Evolutionary conservation across 1,140 invertebrate species (phyloP).

Genomic region (Hypothenemus hampei): DNA sequence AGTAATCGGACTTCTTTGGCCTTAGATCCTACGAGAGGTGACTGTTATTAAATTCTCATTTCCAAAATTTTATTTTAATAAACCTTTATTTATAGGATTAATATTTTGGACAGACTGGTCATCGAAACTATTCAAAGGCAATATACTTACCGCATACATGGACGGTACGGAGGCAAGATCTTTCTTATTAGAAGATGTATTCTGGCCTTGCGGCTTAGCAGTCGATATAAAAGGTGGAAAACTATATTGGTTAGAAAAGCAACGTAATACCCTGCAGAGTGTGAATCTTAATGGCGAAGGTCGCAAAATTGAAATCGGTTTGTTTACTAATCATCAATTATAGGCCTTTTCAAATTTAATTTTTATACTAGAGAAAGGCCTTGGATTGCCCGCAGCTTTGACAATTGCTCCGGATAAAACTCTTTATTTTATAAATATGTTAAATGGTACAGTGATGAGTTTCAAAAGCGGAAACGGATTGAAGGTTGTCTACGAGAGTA

Average conservation of each 20-base stretch:
- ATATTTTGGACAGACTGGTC: slow-evolving; percentile 83
- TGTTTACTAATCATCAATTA: neutral
- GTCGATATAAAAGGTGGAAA: slow-evolving; percentile 71
- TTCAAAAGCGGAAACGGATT: slow-evolving; percentile 43
- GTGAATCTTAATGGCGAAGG: slow-evolving; percentile 67
- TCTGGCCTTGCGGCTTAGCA: slow-evolving; percentile 84
- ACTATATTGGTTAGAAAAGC: slow-evolving; percentile 74
- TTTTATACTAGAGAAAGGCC: slow-evolving; percentile 44
- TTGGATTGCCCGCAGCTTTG: slow-evolving; percentile 69
- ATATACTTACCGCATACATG: slow-evolving; percentile 71
- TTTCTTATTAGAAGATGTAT: slow-evolving; percentile 55
- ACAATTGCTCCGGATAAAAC: slow-evolving; percentile 53
- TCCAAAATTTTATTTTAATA: slow-evolving; percentile 1
- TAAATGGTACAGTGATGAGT: slow-evolving; percentile 53
- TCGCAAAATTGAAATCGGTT: slow-evolving; percentile 53
- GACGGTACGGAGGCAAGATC: slow-evolving; percentile 63
- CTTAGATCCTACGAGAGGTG: slow-evolving; percentile 57
- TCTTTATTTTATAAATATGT: slow-evolving; percentile 70
- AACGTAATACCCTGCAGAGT: slow-evolving; percentile 66
- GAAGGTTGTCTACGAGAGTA: slow-evolving; percentile 48
- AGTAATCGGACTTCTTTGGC: slow-evolving; percentile 61
- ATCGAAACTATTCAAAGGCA: slow-evolving; percentile 45
- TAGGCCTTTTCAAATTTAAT: no score
- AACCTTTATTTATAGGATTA: slow-evolving; percentile 36
- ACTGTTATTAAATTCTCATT: neutral